Base-by-base conservation (phyloP, 2,797 vertebrate species). In the Sebastes hubbsi region DNA sequence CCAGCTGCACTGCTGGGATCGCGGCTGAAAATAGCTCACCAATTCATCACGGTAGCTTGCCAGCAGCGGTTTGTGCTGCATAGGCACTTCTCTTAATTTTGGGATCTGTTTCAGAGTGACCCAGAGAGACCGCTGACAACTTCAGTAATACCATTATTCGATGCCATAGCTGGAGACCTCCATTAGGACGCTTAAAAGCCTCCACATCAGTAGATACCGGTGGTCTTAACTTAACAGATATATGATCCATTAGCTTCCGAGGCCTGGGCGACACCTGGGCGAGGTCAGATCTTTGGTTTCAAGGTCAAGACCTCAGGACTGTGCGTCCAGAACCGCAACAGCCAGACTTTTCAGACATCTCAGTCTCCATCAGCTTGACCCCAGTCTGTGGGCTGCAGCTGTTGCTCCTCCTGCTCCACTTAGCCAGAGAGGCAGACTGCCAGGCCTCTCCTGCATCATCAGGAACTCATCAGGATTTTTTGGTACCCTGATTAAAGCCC, bases 1-100 rank as follows among this genome's bases (percentile, higher is more conserved):
- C 93, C 94, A 94, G 83, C 73, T 29, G n/a, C 66, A 61, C 89
- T 80, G 85, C 84, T 80, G 89, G 82, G 85, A 92, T 86, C 86
- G 22, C 75, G 55, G 87, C 94, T 90, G 85, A 94, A 95, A 95
- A 95, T 95, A 95, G 86, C 91, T 67, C 70, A 72, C 80, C 84
- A 82, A 93, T 95, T 95, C 87, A 95, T 95, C 94, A 93, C 75
- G 11, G 80, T 30, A 73, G 80, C 81, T 77, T 77, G 87, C 82
- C 88, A 90, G 83, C 73, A 75, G 82, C 38, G 4, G 42, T 80
- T 88, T 82, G 62, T 89, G 92, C 89, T 88, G 80, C 78, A 78
- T 87, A 72, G 86, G 87, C 92, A 89, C 83, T 89, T 87, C 63
- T 66, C 81, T 82, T 87, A 85, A 91, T 86, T 92, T 91, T 82